Evolutionary conservation across 2,797 vertebrate species (phyloP), one percentile per base, ranked within the genome.

Genomic region (Enteromius radiatus): DNA sequence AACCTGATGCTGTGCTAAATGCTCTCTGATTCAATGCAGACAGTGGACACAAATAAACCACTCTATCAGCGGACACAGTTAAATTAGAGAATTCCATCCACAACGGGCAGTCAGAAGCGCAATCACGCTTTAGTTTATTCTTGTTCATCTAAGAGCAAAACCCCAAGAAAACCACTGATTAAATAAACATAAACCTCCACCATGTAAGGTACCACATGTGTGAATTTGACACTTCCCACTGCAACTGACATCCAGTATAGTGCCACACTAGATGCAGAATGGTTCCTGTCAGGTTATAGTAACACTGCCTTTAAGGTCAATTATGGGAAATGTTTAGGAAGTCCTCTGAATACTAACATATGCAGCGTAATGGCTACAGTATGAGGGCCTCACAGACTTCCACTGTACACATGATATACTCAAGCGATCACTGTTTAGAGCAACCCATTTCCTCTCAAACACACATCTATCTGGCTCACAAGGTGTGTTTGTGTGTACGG

Each of bases 241-340:
- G 81, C 76, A 77, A 45, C n/a, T 68, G 73, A 82, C 70, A 78
- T 61, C 15, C 59, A 80, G 54, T 59, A 56, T 63, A 63, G 33
- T 75, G 80, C 61, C 52, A 59, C 76, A 63, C 76, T 49, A 77
- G 70, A 86, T 77, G 54, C 63, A 28, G 73, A 81, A 71, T 67
- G 77, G 59, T 85, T 86, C 85, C 82, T 79, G 68, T 86, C 83
- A 86, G 87, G 82, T 88, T 83, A 73, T 54, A 73, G 81, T 84
- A 85, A 74, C 74, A 83, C 76, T 83, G 74, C 81, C 77, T 84
- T 76, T 84, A 83, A 83, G 87, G 85, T 86, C 87, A 86, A 83
- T 86, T 82, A 85, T 84, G 77, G 81, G 87, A 88, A 88, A 85
- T 81, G 83, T 86, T 88, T 76, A 85, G 78, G 87, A 84, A 88